phyloP scores from a whole-genome alignment of 2,113 vertebrate species.

The Murina feae region DNA sequence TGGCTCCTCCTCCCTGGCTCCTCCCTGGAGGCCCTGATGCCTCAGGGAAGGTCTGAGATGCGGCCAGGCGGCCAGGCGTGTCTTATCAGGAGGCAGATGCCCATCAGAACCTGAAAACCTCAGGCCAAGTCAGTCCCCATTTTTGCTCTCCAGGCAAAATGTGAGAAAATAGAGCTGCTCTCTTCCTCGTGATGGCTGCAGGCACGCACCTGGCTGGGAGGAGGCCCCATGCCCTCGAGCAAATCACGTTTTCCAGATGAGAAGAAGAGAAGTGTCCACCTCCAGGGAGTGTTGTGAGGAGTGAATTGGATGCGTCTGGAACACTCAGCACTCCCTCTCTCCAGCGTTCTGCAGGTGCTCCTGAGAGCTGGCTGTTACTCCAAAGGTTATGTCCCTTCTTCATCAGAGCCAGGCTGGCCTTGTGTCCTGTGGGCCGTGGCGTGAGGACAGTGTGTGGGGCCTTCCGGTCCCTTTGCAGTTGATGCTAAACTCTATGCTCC shows the following conservation, averaged over 20 bases:
- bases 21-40: not conserved
- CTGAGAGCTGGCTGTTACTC: not conserved
- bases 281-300: not conserved
- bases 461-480: not conserved
- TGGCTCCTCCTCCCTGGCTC: not conserved
- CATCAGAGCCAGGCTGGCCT: not conserved
- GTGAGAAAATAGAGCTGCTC: not conserved
- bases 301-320: not conserved
- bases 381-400: not conserved
- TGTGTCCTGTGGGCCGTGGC: not conserved
- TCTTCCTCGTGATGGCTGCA: constrained; percentile 3
- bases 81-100: not conserved
- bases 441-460: not conserved
- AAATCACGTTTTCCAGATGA: not conserved
- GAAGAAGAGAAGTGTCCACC: not conserved
- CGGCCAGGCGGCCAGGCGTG: not conserved
- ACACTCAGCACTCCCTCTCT: not conserved
- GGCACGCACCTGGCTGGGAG: not conserved
- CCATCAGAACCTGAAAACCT: not conserved
- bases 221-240: not conserved
- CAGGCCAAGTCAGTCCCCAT: not conserved
- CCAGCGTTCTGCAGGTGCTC: not conserved
- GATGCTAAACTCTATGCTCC: not conserved
- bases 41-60: not conserved
- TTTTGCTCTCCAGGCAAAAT: not conserved